These are phyloP conservation scores for Mechanitis messenoides DNA, from an alignment of 2,888 invertebrate genomes.

Conservation along the genomic window DNA sequence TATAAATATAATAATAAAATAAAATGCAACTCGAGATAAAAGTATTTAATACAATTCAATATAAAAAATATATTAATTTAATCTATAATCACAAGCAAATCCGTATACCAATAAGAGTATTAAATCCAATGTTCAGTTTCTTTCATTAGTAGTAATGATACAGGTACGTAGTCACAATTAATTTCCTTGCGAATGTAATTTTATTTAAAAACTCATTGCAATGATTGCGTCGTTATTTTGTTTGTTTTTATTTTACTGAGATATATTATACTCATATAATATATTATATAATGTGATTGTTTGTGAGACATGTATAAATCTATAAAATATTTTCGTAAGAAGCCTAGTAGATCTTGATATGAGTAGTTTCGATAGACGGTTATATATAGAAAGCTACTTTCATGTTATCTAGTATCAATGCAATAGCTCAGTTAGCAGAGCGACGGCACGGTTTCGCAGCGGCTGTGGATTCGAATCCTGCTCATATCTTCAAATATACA, in stretches of 20 bases:
- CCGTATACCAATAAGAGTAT: slow-evolving; percentile 4
- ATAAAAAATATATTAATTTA: background rate
- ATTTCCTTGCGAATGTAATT: slow-evolving; percentile 23
- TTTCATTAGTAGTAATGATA: slow-evolving; percentile 3
- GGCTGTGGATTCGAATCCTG: too few relatives aligned
- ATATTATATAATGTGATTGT: background rate
- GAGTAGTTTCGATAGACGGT: too few relatives aligned
- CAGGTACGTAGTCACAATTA: slow-evolving; percentile 22
- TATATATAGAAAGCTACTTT: too few relatives aligned
- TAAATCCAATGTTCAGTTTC: slow-evolving; percentile 9
- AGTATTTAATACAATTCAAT: background rate
- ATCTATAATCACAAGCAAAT: slow-evolving; percentile 2
- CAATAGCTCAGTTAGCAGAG: too few relatives aligned
- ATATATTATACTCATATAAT: slow-evolving; percentile 12
- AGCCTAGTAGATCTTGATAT: too few relatives aligned
- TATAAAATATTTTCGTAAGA: too few relatives aligned
- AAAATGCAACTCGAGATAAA: too few relatives aligned
- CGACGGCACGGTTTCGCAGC: too few relatives aligned
- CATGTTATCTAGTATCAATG: too few relatives aligned
- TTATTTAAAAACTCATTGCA: slow-evolving; percentile 21
- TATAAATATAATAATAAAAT: too few relatives aligned
- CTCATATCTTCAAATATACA: too few relatives aligned
- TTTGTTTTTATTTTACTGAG: slow-evolving; percentile 8
- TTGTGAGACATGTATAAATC: background rate
- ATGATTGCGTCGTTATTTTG: slow-evolving; percentile 19